Percentiles rank a stretch among this genome's conserved stretches.
Conservation (phyloP, 1,140 invertebrate species). For the Schlechtendalia chinensis region DNA sequence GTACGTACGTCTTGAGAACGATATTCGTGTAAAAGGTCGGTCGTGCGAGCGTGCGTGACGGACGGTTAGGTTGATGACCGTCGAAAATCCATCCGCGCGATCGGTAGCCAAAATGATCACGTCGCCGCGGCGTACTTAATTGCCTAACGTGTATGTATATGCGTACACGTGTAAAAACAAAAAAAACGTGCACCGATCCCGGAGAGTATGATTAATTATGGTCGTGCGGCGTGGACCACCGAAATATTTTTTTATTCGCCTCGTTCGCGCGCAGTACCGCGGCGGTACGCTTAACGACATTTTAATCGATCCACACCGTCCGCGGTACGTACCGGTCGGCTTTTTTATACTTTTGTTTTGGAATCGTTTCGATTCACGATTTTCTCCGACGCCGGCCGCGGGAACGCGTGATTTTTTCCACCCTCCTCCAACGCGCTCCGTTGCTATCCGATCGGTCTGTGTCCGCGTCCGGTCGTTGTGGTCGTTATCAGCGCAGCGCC, state of each 20-base stretch:
- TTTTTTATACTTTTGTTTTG: no score
- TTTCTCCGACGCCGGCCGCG: background rate
- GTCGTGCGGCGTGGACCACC: constrained; percentile 13
- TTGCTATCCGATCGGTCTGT: no score
- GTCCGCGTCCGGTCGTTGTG: no score
- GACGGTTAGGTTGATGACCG: constrained; percentile 21
- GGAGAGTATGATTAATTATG: constrained; percentile 38
- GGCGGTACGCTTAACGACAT: constrained; percentile 26
- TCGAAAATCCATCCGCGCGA: background rate
- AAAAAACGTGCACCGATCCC: constrained; percentile 15
- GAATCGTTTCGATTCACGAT: constrained; percentile 36
- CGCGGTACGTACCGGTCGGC: background rate
- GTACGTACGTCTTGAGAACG: no score
- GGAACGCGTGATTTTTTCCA: no score
- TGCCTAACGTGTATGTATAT: constrained; percentile 3
- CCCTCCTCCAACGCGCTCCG: no score
- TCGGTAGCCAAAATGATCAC: constrained; percentile 41
- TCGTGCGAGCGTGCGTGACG: background rate
- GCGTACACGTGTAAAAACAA: no score
- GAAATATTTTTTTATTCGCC: background rate
- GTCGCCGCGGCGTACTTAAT: background rate
- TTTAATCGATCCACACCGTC: constrained; percentile 40
- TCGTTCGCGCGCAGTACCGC: background rate
- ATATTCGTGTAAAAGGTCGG: constrained; percentile 29
- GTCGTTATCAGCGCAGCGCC: no score